Evolutionary conservation across 2,888 invertebrate genomes (phyloP), one percentile per base, ranked within the genome.

Genomic region (Polydrusus tereticollis): DNA sequence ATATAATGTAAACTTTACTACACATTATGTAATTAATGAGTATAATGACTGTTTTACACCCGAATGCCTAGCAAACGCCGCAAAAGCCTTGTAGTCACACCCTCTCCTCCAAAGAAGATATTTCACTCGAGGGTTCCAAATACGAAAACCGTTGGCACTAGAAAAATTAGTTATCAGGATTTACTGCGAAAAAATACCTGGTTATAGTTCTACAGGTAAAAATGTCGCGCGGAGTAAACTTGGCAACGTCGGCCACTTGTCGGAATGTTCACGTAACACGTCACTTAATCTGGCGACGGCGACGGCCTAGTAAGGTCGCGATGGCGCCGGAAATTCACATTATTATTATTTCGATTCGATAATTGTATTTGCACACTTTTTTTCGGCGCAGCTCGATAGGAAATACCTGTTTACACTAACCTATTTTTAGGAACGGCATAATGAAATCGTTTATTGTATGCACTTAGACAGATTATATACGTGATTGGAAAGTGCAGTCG

Each of bases 271-370:
- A 73, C 69, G 72, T 72, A 68, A 72, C 58, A 23, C 41, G 72
- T 63, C 63, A 64, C 47, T 59, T 64, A 57, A 62, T 62, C 72
- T 59, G 72, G 58, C 68, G 55, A 33, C 52, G 65, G 55, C 47
- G 64, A 69, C 73, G 73, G 69, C 73, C 73, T 73, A 73, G 73
- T 73, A 73, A 73, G 73, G 73, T 73, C 73, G 73, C 65, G 65
- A 66, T 73, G 73, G 73, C 73, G 73, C 73, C 73, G 73, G 73
- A 73, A 69, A 65, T 73, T 65, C 60, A 69, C 33, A 29, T 52
- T 52, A 50, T 52, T 52, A 50, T 50, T 50, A 55, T 55, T 55
- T 29, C 29, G 10, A 55, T 55, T 55, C 12, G 64, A 69, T 72
- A 67, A 72, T 58, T 55, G 41, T 60, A 58, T 69, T 63, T 68